phyloP scores from a whole-genome alignment of 2,113 vertebrate genomes.

The Pluvialis apricaria region DNA sequence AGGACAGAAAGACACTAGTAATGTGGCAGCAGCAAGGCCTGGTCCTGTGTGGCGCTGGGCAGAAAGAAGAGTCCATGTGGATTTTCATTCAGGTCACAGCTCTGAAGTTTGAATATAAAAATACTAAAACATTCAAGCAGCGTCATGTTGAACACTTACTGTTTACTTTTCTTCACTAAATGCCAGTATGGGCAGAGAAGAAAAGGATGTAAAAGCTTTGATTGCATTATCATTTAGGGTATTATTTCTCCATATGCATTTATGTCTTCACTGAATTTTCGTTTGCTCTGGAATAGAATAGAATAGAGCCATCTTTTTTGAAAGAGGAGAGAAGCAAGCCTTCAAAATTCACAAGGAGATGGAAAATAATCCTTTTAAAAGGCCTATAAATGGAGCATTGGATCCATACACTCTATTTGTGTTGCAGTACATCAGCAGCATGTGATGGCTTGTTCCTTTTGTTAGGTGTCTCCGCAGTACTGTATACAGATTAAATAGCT shows the following conservation, averaged over 20 bases:
- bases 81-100: not conserved
- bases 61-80: not conserved
- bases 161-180: not conserved
- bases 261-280: not conserved
- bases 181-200: not conserved
- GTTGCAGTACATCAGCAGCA: conserved; percentile 30
- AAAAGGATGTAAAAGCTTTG: not conserved
- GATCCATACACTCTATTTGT: not conserved
- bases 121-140: not conserved
- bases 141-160: not conserved
- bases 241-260: not conserved
- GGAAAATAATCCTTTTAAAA: not conserved
- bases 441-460: conserved; percentile 38
- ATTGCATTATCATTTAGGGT: not conserved
- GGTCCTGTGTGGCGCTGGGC: not conserved
- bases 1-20: not conserved
- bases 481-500: conserved; percentile 46
- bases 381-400: not conserved
- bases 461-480: conserved; percentile 48
- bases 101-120: not conserved
- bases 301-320: not conserved
- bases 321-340: not conserved
- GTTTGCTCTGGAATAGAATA: not conserved
- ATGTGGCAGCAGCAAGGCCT: not conserved
- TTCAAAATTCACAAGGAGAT: not conserved